Conservation (phyloP, 2,888 invertebrate species). For the Himalopsyche kuldschensis region DNA sequence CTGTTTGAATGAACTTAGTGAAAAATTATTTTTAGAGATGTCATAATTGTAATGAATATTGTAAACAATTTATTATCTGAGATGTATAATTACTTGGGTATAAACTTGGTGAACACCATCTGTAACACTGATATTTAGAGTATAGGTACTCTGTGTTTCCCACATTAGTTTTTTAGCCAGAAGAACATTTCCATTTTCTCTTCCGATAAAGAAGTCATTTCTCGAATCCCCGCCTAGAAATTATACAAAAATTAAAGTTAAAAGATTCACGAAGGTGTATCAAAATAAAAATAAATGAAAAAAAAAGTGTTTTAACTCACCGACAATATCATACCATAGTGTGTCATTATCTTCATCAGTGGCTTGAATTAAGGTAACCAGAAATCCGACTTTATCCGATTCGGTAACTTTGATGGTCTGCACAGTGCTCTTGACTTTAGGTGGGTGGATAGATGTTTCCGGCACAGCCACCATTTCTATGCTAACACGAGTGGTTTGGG, state of each 20-base stretch:
- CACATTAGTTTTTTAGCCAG: conserved; percentile 82
- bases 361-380: conserved; percentile 84
- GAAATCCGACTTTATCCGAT: conserved; percentile 83
- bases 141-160: conserved; percentile 75
- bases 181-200: conserved; percentile 84
- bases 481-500: conserved; percentile 74
- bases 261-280: not conserved
- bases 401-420: conserved; percentile 78
- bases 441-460: conserved; percentile 64
- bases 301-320: conserved; percentile 56
- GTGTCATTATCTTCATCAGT: conserved; percentile 82
- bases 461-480: conserved; percentile 67
- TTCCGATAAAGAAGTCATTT: conserved; percentile 81
- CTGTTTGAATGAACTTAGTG: too few relatives aligned
- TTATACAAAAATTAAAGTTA: conserved; percentile 10
- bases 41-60: not conserved
- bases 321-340: conserved; percentile 89
- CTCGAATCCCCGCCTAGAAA: conserved; percentile 76
- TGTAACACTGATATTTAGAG: conserved; percentile 79
- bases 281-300: not conserved
- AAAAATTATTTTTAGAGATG: too few relatives aligned
- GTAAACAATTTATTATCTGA: not conserved
- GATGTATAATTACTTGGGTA: conserved; percentile 60
- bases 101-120: conserved; percentile 73
- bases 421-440: conserved; percentile 64